Percentiles rank a stretch among this genome's conserved stretches.
These are phyloP conservation scores for Sitobion miscanthi DNA, from an alignment of 1,140 invertebrate genomes.

Conservation along the genomic window DNA sequence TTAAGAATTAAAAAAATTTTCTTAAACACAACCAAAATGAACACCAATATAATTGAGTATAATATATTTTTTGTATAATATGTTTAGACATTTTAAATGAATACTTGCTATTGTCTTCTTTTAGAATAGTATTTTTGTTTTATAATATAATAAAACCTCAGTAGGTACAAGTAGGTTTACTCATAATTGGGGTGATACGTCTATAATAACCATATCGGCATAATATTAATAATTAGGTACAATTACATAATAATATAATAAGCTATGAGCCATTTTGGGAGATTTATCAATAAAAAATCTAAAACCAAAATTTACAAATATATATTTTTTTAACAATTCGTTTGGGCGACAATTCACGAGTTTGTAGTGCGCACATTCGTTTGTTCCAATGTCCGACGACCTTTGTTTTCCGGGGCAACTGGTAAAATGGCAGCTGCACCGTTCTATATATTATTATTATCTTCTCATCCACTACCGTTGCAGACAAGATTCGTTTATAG, in stretches of 20 bases:
- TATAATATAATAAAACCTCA: not conserved
- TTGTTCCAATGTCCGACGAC: not conserved
- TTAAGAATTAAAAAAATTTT: too few relatives aligned
- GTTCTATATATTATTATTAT: not conserved
- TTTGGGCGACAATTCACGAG: not conserved
- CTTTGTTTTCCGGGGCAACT: not conserved
- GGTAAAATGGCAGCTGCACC: not conserved
- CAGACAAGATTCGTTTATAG: not conserved
- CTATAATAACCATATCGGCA: not conserved
- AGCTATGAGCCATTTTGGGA: not conserved
- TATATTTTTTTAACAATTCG: not conserved
- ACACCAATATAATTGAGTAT: not conserved
- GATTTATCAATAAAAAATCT: not conserved
- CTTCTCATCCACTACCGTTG: not conserved
- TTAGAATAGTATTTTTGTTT: not conserved
- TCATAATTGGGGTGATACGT: not conserved
- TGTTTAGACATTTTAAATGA: not conserved
- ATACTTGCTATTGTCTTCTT: not conserved
- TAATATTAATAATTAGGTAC: not conserved
- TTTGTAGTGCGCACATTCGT: not conserved
- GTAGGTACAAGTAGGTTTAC: not conserved
- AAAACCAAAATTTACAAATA: constrained; percentile 11
- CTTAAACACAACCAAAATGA: not conserved
- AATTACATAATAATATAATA: not conserved
- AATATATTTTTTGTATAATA: not conserved